Base-by-base conservation (phyloP, 2,113 vertebrate species). In the Ceratotherium simum region DNA sequence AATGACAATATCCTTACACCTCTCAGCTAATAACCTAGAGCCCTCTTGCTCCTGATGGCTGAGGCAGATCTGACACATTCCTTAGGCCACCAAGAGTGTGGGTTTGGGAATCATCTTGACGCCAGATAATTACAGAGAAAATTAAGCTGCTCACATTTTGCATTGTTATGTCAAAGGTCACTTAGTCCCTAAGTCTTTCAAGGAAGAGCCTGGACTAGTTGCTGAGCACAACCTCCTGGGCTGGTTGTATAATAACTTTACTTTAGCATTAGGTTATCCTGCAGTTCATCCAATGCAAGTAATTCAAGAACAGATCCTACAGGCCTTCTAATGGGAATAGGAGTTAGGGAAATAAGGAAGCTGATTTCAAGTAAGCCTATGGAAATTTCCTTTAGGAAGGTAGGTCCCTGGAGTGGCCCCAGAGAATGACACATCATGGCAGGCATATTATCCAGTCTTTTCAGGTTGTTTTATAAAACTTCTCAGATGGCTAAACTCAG, bases 251-350 rank as follows among this genome's bases (percentile, higher is more conserved):
- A 54, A 58, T 51, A 90, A 46, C 27, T 91, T 92, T 72, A 62
- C 17, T 36, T 96, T 92, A 85, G 42, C 51, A 81, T 82, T 91
- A 91, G 27, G 8, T 84, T 94, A 88, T 89, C 64, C 51, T 54
- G 3, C 31, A 67, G 46, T 46, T 95, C 21, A 69, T 75, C 90
- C 78, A 64, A 72, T 25, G 36, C 13, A 13, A 95, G 56, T 78
- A 16, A 46, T 70, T 69, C 46, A 65, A 91, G 46, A 95, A 90
- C 5, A 87, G 46, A 76, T 33, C 33, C 54, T 39, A 58, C 72
- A 96, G 67, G n/a, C 2, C 36, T 91, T 86, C 96, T 65, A 51
- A 73, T 79, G 17, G 25, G 70, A 73, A 46, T 27, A 72, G 62
- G 56, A 93, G 89, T 62, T 48, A 80, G 29, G 4, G 29, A 79